These are phyloP conservation scores for Oostethus manadensis DNA, from an alignment of 2,113 vertebrate species.

Conservation along the genomic window DNA sequence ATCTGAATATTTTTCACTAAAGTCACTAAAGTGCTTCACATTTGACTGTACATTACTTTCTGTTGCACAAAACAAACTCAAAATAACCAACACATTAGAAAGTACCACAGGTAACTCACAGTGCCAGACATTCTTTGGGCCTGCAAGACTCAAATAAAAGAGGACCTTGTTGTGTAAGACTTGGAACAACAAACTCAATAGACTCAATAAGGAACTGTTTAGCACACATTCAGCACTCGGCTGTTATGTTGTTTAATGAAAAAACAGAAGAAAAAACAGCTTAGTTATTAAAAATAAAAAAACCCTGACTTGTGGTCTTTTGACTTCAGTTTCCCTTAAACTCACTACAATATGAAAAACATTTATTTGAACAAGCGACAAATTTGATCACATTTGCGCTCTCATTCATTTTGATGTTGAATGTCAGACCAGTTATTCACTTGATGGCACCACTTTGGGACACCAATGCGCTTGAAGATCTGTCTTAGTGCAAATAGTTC, in stretches of 20 bases:
- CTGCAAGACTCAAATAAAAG: constrained; percentile 33
- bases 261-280: constrained; percentile 7
- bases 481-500: neutral
- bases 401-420: neutral
- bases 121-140: constrained; percentile 20
- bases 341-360: neutral
- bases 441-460: neutral
- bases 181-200: constrained; percentile 10
- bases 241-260: constrained; percentile 8
- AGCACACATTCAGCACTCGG: constrained; percentile 46
- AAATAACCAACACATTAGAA: constrained; percentile 8
- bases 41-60: neutral
- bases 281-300: too few species aligned
- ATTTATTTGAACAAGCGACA: neutral
- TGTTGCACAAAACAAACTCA: neutral
- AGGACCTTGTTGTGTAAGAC: constrained; percentile 40
- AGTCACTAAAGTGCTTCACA: neutral
- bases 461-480: neutral
- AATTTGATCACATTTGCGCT: neutral
- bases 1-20: neutral
- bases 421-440: neutral
- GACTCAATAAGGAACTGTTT: constrained; percentile 30
- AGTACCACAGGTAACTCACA: constrained; percentile 6
- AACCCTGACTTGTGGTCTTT: too few species aligned
- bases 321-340: constrained; percentile 1